A percentile compares a stretch with the other conserved stretches of the same genome.
phyloP scores from a whole-genome alignment of 2,113 vertebrate species.

The Syrmaticus mikado region DNA sequence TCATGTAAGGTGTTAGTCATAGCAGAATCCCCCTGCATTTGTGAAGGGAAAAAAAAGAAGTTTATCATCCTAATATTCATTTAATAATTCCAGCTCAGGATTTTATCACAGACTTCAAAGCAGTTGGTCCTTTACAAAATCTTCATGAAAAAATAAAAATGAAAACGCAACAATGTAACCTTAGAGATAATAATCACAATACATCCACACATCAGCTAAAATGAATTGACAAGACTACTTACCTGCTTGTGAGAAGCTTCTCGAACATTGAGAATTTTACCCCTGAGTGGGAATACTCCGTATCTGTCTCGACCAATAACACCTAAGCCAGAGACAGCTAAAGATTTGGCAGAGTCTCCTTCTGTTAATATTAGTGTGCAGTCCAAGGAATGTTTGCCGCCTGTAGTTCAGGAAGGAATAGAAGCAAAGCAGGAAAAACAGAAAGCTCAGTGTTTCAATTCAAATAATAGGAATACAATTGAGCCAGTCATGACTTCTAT shows the following conservation, averaged over 20 bases:
- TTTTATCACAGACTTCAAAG: neutral
- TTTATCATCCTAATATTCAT: neutral
- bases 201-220: neutral
- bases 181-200: neutral
- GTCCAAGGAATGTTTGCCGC: slow-evolving; percentile 96
- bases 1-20: neutral
- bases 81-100: neutral
- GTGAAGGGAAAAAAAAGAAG: neutral
- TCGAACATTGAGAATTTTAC: slow-evolving; percentile 98
- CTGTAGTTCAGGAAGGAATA: slow-evolving; percentile 70
- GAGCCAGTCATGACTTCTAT: neutral
- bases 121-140: neutral
- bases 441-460: neutral
- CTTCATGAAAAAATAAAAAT: neutral
- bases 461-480: neutral
- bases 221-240: neutral
- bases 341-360: slow-evolving; percentile 96
- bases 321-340: slow-evolving; percentile 96
- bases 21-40: neutral
- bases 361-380: slow-evolving; percentile 98
- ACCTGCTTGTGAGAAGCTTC: slow-evolving; percentile 99
- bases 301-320: slow-evolving; percentile 97
- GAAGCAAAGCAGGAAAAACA: neutral
- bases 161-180: neutral
- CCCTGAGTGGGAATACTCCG: slow-evolving; percentile 95